Conservation (phyloP, 2,797 vertebrate genomes). For the Rhynchonycteris naso region DNA sequence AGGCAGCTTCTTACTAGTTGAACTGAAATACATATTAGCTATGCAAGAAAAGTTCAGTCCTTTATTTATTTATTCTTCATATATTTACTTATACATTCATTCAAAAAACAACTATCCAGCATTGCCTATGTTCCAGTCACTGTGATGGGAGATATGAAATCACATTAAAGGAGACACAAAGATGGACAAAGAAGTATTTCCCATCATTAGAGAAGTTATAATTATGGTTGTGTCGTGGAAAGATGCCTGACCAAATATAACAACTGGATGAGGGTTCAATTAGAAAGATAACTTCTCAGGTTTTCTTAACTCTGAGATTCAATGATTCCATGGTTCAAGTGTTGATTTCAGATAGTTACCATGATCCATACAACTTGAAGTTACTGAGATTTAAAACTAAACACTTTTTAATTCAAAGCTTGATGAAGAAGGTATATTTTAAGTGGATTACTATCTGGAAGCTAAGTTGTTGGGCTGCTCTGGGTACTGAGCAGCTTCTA, state of each 20-base stretch:
- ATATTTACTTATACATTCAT: constrained; percentile 57
- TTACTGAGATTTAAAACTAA: constrained; percentile 30
- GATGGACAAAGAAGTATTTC: constrained; percentile 24
- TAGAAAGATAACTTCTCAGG: constrained; percentile 9
- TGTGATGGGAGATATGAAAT: constrained; percentile 51
- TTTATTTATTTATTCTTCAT: constrained; percentile 68
- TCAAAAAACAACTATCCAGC: constrained; percentile 58
- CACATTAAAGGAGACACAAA: constrained; percentile 43
- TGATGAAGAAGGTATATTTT: neutral
- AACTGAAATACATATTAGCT: constrained; percentile 56
- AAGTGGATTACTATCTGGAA: neutral
- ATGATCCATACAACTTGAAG: neutral
- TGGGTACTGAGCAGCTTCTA: neutral
- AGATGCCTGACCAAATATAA: neutral
- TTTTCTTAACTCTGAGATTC: constrained; percentile 35
- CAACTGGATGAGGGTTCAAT: neutral
- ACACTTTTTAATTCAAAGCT: neutral
- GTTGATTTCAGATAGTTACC: constrained; percentile 25
- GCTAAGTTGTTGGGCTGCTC: neutral
- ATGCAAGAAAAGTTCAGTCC: constrained; percentile 56
- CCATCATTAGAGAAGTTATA: neutral
- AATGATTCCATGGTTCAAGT: neutral
- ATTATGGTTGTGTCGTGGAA: neutral
- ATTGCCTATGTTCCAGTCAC: constrained; percentile 57
- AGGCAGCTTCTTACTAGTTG: constrained; percentile 28